Base-by-base conservation (phyloP, 92 coral and sea anemone species). In the Meandrina meandrites region DNA sequence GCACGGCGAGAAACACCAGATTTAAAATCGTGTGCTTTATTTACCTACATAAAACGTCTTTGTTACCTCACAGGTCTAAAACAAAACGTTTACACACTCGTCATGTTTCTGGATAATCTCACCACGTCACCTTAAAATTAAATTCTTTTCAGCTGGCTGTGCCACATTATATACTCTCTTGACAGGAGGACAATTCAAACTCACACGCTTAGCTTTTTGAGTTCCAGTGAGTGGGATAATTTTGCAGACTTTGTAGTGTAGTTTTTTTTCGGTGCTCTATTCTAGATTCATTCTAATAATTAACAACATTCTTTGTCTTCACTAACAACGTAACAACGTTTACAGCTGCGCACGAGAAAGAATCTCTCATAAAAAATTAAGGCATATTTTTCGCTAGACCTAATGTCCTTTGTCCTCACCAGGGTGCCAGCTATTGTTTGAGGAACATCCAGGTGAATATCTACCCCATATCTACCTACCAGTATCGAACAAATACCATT, bases 21-120 rank as follows among this genome's bases (percentile, higher is more conserved):
- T 45, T 8, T 36, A 47, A 67, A 30, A 72, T 50, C 79, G 86
- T 83, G 86, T 75, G 87, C 60, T 84, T 84, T 84, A 73, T 75
- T 83, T 74, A 5, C 72, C 58, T 53, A 36, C 68, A 19, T 28
- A 50, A 12, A 30, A 27, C 31, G 17, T 47, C 5, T 47, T 27
- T 68, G 30, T 67, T 27, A 19, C 75, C 77, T 82, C 40, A 71
- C 78, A 82, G 78, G 68, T 82, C 50, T 32, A 31, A 70, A 62
- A 68, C 35, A 73, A 83, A 74, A 56, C 57, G 19, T 40, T 74
- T 22, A 72, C 54, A 74, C 80, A 58, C 73, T 84, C 35, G 87
- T 84, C 79, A 34, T 17, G 60, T 81, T 48, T 68, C 30, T 69
- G 50, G 35, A 51, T 72, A 54, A 51, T 69, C 74, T 45, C 42